Base-by-base conservation (phyloP, 2,888 invertebrate species). In the Pandemis heparana region DNA sequence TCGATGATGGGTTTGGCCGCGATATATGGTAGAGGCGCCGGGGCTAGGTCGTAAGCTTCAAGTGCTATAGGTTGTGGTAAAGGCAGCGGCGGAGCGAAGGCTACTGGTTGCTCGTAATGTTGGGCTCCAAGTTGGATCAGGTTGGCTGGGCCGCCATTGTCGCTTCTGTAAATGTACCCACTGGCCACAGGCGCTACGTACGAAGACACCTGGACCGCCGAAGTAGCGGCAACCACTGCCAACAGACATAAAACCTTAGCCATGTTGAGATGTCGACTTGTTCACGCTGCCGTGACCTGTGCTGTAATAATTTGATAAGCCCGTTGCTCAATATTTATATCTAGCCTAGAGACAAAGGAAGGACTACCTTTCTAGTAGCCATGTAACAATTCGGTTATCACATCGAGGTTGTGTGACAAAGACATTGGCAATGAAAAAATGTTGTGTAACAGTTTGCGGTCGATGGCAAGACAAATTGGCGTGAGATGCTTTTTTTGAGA, bases 121-220 rank as follows among this genome's bases (percentile, higher is more conserved):
- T 88, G 89, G 1, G 85, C 87, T 53, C 92, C 94, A 8, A 94
- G 79, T 72, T 94, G 90, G 16, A 95, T 89, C 61, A 92, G 89
- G 76, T 89, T 94, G 0, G 90, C 92, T 0, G 95, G 95, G 0
- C 93, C 94, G 41, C 89, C 87, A 75, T 94, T 89, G 79, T 95
- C 95, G 74, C 90, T 94, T 61, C 94, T 87, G 84, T 95, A 95
- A 75, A 95, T 89, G 86, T 95, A 96, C 64, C 95, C 95, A 4
- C 94, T 91, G 0, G 95, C 95, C 0, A 95, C 93, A 0, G 94
- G 92, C 18, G 92, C 92, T 12, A 92, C 89, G 79, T 85, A 86
- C 2, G 83, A 86, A 3, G 83, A 88, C 83, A 95, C 79, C 85
- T 93, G 89, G 23, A 91, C 90, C 79, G 89, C 82, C 18, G 81